Conservation (phyloP, 2,888 invertebrate genomes). For the Malthinus flaveolus region DNA sequence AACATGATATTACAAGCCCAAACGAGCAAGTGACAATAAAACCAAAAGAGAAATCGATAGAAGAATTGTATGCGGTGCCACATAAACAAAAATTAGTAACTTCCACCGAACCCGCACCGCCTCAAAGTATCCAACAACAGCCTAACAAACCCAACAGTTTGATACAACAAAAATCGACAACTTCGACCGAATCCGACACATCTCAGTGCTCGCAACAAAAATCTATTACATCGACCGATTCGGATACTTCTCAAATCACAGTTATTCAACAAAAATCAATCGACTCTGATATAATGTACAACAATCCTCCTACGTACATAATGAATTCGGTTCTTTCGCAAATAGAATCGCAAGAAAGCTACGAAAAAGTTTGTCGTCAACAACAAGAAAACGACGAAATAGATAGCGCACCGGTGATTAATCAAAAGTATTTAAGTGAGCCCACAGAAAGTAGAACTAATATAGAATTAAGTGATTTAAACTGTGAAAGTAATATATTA, state of each 20-base stretch:
- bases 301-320: slow-evolving; percentile 41
- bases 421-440: background rate
- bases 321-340: slow-evolving; percentile 50
- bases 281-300: slow-evolving; percentile 52
- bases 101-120: slow-evolving; percentile 27
- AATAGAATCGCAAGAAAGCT: slow-evolving; percentile 49
- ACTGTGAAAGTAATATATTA: slow-evolving; percentile 11
- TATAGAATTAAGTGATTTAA: slow-evolving; percentile 15
- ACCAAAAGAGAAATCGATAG: slow-evolving; percentile 34
- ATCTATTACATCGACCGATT: slow-evolving; percentile 45
- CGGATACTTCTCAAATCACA: slow-evolving; percentile 48
- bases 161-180: slow-evolving; percentile 12
- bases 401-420: background rate
- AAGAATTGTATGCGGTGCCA: slow-evolving; percentile 50
- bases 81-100: slow-evolving; percentile 21
- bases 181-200: slow-evolving; percentile 7
- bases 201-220: slow-evolving; percentile 12
- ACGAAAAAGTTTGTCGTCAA: slow-evolving; percentile 34
- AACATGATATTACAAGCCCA: background rate
- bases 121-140: too few species aligned
- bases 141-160: slow-evolving; percentile 15
- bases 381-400: background rate
- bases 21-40: background rate
- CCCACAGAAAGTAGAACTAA: slow-evolving; percentile 11
- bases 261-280: slow-evolving; percentile 48